Evolutionary conservation across 2,888 invertebrate species (phyloP).

Genomic region (Epistrophe grossulariae): DNA sequence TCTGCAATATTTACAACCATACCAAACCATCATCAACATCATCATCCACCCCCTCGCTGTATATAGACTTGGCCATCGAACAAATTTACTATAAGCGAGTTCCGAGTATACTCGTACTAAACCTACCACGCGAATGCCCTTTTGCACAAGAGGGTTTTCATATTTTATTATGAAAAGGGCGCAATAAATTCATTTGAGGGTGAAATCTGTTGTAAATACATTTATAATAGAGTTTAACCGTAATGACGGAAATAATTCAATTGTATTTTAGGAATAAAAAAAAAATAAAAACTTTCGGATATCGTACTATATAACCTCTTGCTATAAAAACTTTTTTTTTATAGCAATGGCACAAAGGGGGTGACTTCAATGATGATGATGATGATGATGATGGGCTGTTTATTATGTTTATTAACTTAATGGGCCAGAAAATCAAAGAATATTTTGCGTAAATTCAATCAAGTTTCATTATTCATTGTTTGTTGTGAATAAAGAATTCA

Average conservation of each 20-base stretch:
- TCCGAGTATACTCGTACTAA: neutral
- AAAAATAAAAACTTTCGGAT: constrained; percentile 15
- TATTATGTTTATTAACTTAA: constrained; percentile 68
- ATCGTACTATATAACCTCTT: neutral
- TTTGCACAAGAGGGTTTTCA: constrained; percentile 44
- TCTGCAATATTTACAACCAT: constrained; percentile 55
- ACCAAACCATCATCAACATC: constrained; percentile 2
- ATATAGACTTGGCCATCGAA: constrained; percentile 5
- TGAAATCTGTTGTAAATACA: constrained; percentile 66
- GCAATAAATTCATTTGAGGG: constrained; percentile 58
- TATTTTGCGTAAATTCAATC: constrained; percentile 58
- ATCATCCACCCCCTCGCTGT: constrained; percentile 41
- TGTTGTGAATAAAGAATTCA: constrained; percentile 25
- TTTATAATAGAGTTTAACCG: constrained; percentile 71
- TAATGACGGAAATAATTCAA: constrained; percentile 73
- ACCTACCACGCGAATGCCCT: constrained; percentile 38
- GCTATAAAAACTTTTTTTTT: neutral
- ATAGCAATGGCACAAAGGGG: constrained; percentile 1
- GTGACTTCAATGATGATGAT: constrained; percentile 1
- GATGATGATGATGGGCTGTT: constrained; percentile 48
- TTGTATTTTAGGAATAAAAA: constrained; percentile 58
- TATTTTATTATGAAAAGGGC: constrained; percentile 7
- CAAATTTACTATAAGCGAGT: neutral
- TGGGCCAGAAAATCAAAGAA: constrained; percentile 73
- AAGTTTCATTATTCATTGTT: constrained; percentile 30